A percentile compares a stretch with the other conserved stretches of the same genome.
Conservation (phyloP, 2,113 vertebrate species). For the Atlantisia rogersi region DNA sequence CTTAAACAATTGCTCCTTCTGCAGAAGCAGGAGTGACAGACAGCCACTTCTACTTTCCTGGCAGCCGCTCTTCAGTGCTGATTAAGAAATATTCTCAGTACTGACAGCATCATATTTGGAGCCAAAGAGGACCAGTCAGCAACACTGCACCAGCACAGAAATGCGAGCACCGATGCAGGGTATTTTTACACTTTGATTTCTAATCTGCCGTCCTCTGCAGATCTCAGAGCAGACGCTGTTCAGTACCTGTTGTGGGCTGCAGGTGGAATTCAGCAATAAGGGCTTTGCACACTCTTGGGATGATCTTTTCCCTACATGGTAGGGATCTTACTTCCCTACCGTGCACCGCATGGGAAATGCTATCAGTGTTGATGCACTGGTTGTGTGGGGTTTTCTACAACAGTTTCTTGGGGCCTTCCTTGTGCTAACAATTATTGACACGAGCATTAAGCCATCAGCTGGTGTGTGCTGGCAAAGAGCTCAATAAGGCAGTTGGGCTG, state of each 20-base stretch:
- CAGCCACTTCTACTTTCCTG: constrained; percentile 63
- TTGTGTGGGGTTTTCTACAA: not conserved
- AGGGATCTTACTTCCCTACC: not conserved
- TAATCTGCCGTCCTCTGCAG: not conserved
- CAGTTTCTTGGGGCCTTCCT: not conserved
- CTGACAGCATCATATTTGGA: constrained; percentile 62
- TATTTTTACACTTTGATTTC: constrained; percentile 18
- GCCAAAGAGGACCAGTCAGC: constrained; percentile 41
- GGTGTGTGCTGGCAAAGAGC: not conserved
- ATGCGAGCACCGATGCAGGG: not conserved
- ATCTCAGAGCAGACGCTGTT: not conserved
- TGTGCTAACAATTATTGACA: constrained; percentile 13
- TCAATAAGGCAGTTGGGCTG: not conserved
- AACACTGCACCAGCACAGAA: not conserved
- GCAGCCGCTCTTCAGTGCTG: constrained; percentile 47
- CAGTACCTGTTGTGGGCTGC: not conserved
- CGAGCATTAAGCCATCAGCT: constrained; percentile 15
- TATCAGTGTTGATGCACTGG: not conserved
- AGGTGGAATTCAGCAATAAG: not conserved
- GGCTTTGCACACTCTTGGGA: not conserved
- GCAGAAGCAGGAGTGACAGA: constrained; percentile 33
- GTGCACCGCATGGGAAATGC: not conserved
- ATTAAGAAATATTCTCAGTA: constrained; percentile 65
- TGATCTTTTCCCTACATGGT: not conserved
- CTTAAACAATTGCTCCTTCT: constrained; percentile 18